phyloP scores from a whole-genome alignment of 1,140 invertebrate species.

The Pogonomyrmex barbatus region DNA sequence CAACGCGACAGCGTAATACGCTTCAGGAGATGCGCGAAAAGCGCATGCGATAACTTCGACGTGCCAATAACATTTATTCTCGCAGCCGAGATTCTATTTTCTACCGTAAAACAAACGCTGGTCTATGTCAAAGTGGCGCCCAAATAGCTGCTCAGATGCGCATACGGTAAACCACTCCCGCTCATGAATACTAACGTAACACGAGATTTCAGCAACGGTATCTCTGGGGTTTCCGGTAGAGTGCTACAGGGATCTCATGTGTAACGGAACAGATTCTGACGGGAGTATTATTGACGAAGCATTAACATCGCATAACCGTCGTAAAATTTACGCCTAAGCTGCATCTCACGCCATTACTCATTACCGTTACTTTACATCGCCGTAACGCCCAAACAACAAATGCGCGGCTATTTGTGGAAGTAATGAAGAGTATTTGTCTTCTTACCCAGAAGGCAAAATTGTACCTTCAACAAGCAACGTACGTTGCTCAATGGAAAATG shows the following conservation, averaged over 20 bases:
- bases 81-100: constrained; percentile 36
- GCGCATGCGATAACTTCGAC: neutral
- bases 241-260: constrained; percentile 13
- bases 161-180: constrained; percentile 34
- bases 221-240: constrained; percentile 45
- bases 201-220: constrained; percentile 48
- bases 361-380: neutral
- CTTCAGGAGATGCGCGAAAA: neutral
- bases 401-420: neutral
- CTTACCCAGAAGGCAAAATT: neutral
- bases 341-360: neutral
- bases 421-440: neutral
- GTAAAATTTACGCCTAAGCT: neutral
- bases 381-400: neutral
- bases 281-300: constrained; percentile 39
- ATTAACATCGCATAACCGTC: constrained; percentile 26
- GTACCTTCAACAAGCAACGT: neutral
- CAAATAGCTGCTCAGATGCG: constrained; percentile 41
- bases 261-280: constrained; percentile 25
- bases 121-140: constrained; percentile 32
- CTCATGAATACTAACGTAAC: constrained; percentile 64
- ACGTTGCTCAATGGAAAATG: constrained; percentile 15
- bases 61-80: neutral
- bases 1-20: neutral
- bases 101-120: constrained; percentile 38